Evolutionary conservation across 92 coral and sea anemone genomes (phyloP).

Genomic region (Plumapathes pennacea): DNA sequence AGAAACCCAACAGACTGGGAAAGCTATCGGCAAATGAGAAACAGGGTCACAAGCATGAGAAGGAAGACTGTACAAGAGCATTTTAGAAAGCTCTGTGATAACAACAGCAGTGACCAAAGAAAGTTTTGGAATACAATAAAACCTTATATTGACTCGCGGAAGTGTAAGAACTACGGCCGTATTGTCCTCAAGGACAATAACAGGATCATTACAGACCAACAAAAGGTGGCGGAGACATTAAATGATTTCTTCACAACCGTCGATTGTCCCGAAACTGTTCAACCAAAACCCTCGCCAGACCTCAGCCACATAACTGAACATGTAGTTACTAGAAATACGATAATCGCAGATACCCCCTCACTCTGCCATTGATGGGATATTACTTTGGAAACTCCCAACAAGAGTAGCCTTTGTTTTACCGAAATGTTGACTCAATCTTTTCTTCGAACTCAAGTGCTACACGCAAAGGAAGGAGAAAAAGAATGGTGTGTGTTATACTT

Average conservation of each 20-base stretch:
- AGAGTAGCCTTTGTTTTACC: too few relatives aligned
- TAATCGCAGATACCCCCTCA: too few relatives aligned
- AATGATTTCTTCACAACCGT: slow-evolving; percentile 1
- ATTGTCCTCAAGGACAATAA: slow-evolving; percentile 7
- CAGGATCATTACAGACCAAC: slow-evolving; percentile 10
- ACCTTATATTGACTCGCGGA: slow-evolving; percentile 33
- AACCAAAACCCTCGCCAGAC: slow-evolving; percentile 4
- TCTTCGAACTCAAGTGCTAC: too few relatives aligned
- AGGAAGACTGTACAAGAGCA: slow-evolving; percentile 31
- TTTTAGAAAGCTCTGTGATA: slow-evolving; percentile 23
- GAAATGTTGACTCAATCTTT: too few relatives aligned
- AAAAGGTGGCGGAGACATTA: slow-evolving; percentile 3
- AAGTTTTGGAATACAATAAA: slow-evolving; percentile 20
- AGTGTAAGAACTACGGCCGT: slow-evolving; percentile 1
- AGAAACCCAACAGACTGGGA: slow-evolving; percentile 46
- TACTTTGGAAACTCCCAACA: too few relatives aligned
- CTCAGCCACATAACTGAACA: slow-evolving; percentile 1
- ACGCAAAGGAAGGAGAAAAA: too few relatives aligned
- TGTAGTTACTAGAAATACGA: too few relatives aligned
- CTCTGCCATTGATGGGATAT: too few relatives aligned
- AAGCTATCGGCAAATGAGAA: slow-evolving; percentile 26
- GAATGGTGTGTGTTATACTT: too few relatives aligned
- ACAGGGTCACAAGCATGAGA: slow-evolving; percentile 45
- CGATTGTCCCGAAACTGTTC: too few relatives aligned
- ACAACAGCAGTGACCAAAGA: slow-evolving; percentile 2